Base-by-base conservation (phyloP, 2,888 invertebrate genomes). In the Melinopterus prodromus region DNA sequence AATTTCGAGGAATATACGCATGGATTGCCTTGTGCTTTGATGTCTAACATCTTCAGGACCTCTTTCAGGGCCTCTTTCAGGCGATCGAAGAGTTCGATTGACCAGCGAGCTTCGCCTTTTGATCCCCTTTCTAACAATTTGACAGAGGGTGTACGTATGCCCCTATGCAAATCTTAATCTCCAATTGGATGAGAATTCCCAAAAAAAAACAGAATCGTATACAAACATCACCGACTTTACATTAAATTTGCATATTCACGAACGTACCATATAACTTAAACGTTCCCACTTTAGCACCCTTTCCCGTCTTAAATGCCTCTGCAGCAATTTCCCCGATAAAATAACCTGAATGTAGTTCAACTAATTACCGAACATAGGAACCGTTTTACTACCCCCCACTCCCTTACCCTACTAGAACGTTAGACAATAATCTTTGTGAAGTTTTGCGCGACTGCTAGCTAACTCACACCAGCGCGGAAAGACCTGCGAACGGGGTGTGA, bases 291-390 rank as follows among this genome's bases (percentile, higher is more conserved):
- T 71, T 26, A 71, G 71, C 26, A 35, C 71, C 71, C 35, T 35
- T 71, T 26, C 26, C 26, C 3, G 26, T 26, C 26, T 71, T 71
- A 71, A 71, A 71, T 16, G 71, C 71, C 26, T 26, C 26, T 26
- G 26, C 26, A 26, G 26, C 26, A 26, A 26, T 35, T 35, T 15
- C 71, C 71, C 12, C 71, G 26, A 74, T 74, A 74, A 74, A 74
- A 74, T 74, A 53, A 53, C 26, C 26, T 26, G 26, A 26, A 26
- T 26, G 78, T 75, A 78, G 78, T 78, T 53, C 71, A 71, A 77
- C 76, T 79, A 79, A 79, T 79, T 79, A 79, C 74, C 5, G 79
- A 71, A 79, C 79, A 79, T 76, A 77, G 77, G 79, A 79, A 79
- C 79, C 79, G 77, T 79, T 79, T 79, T 79, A 79, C 79, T 77